phyloP scores from a whole-genome alignment of 2,888 invertebrate genomes.

The Phrixothrix hirtus region DNA sequence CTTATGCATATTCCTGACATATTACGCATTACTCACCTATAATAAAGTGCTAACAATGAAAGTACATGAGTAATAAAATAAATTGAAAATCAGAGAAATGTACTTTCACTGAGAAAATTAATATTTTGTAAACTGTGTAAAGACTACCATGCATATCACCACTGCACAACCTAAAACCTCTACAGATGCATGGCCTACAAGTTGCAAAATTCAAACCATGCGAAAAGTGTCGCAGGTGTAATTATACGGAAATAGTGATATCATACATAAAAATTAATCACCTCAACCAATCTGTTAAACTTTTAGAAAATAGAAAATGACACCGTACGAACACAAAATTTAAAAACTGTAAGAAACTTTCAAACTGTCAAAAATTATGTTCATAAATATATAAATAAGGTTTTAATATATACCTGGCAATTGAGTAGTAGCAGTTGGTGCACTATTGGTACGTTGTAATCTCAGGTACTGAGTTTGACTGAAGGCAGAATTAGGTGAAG shows the following conservation, averaged over 20 bases:
- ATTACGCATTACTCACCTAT: slow-evolving; percentile 28
- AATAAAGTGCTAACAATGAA: slow-evolving; percentile 17
- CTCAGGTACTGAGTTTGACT: slow-evolving; percentile 58
- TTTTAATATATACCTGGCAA: slow-evolving; percentile 63
- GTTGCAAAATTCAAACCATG: slow-evolving; percentile 39
- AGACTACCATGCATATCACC: slow-evolving; percentile 40
- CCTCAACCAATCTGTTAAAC: slow-evolving; percentile 28
- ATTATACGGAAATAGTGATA: slow-evolving; percentile 18
- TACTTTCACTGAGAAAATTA: slow-evolving; percentile 31
- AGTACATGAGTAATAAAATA: slow-evolving; percentile 11
- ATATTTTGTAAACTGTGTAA: slow-evolving; percentile 30
- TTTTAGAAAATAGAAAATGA: slow-evolving; percentile 18
- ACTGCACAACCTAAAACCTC: slow-evolving; percentile 40
- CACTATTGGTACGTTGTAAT: slow-evolving; percentile 64
- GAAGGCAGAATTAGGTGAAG: slow-evolving; percentile 60
- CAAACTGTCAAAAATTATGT: slow-evolving; percentile 14
- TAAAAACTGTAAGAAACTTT: slow-evolving; percentile 23
- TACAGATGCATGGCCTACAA: slow-evolving; percentile 42
- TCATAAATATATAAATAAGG: neutral
- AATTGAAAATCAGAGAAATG: slow-evolving; percentile 13
- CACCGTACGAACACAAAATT: slow-evolving; percentile 22
- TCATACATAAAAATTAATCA: slow-evolving; percentile 22
- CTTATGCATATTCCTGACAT: slow-evolving; percentile 28
- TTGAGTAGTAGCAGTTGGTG: slow-evolving; percentile 62
- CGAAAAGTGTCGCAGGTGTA: slow-evolving; percentile 27